Base-by-base conservation (phyloP, 2,888 invertebrate species). In the Apotomis turbidana region DNA sequence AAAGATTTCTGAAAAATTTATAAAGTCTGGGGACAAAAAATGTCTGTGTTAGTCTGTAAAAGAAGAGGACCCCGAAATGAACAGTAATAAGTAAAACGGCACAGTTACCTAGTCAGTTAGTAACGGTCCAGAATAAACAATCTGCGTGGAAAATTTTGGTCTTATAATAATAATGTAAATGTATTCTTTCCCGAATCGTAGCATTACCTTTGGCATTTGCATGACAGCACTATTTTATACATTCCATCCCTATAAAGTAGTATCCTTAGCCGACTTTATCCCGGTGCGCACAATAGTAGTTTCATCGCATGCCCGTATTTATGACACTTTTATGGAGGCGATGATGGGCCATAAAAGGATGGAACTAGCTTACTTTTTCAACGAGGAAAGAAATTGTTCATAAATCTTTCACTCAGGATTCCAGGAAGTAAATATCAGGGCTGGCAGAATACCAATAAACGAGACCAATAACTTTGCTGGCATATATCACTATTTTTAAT, bases 211-310 rank as follows among this genome's bases (percentile, higher is more conserved):
- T 8, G 10, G 60, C 62, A 72, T 72, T 62, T 68, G 58, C 58
- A 62, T 62, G 54, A 44, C 10, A 12, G 5, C 12, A 59, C 15
- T 55, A 46, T 44, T 72, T 58, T 72, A 72, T 68, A 70, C 52
- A 49, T 59, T 54, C 46, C 57, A 57, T 13, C 54, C 59, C 44
- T 6, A 64, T 44, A 54, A 51, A 57, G 59, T 54, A 71, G 51
- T 27, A 61, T 61, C 61, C 51, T 41, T 51, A 57, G 57, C 61
- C 44, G 51, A 41, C 57, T 67, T 67, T 63, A 52, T 66, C 66
- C 44, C 41, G 10, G 27, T 49, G 15, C 67, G 38, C 61, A 71
- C 61, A 67, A 67, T 71, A 61, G 60, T 57, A 54, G 61, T 55
- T 51, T 27, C 60, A 49, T 38, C 27, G 61, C 60, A 46, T 44